Percentiles rank a stretch among this genome's conserved stretches.
These are phyloP conservation scores for Cheilosia vulpina DNA, from an alignment of 2,888 invertebrate genomes.

Conservation along the genomic window DNA sequence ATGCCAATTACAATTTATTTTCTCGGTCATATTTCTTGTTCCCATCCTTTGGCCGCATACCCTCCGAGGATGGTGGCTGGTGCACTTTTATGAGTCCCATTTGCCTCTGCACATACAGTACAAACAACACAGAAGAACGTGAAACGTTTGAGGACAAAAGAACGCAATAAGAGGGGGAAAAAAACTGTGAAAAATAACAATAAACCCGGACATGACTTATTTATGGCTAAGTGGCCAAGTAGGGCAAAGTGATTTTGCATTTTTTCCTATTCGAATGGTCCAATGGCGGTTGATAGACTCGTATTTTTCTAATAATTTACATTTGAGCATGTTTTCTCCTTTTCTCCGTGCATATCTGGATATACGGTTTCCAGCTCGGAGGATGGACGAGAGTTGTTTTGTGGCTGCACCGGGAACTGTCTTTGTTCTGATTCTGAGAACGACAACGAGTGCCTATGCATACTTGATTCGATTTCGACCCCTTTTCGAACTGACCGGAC, in stretches of 20 bases:
- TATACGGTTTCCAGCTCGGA: neutral
- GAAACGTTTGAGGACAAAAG: slow-evolving; percentile 41
- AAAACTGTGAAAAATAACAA: slow-evolving; percentile 24
- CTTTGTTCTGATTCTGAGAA: slow-evolving; percentile 31
- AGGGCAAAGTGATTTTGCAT: slow-evolving; percentile 68
- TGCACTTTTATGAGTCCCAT: slow-evolving; percentile 11
- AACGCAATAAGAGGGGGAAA: neutral
- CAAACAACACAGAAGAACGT: slow-evolving; percentile 46
- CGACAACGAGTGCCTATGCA: neutral
- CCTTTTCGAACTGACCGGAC: slow-evolving; percentile 34
- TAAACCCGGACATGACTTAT: slow-evolving; percentile 62
- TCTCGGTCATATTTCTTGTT: slow-evolving; percentile 57
- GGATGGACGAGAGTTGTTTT: slow-evolving; percentile 8
- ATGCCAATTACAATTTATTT: slow-evolving; percentile 73
- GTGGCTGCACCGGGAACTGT: slow-evolving; percentile 26
- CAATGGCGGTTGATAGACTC: slow-evolving; percentile 15
- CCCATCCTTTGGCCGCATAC: neutral
- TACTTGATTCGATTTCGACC: slow-evolving; percentile 17
- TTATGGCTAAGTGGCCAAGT: slow-evolving; percentile 70
- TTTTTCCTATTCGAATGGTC: slow-evolving; percentile 24
- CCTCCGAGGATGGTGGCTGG: neutral
- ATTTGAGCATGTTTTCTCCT: slow-evolving; percentile 19
- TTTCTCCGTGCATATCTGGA: neutral
- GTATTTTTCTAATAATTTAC: slow-evolving; percentile 46
- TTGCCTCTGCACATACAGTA: slow-evolving; percentile 1